These are phyloP conservation scores for Formica selysi DNA, from an alignment of 1,140 invertebrate genomes.

Conservation along the genomic window DNA sequence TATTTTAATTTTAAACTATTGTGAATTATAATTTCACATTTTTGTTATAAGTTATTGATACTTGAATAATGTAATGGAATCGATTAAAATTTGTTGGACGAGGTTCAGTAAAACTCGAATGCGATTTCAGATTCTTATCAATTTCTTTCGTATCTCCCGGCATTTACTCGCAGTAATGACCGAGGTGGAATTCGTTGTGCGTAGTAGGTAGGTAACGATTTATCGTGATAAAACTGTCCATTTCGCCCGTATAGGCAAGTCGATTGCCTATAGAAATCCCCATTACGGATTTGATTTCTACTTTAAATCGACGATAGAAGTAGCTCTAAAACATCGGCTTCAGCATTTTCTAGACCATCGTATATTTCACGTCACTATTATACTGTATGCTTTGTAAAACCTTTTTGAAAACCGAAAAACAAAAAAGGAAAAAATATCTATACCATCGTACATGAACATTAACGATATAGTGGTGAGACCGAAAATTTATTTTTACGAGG, in stretches of 20 bases:
- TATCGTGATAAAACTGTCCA: conserved; percentile 66
- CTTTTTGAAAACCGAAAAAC: no score
- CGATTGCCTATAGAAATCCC: conserved; percentile 55
- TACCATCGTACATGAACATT: conserved; percentile 23
- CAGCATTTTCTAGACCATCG: conserved; percentile 66
- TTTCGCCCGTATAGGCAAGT: conserved; percentile 29
- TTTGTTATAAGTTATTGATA: not conserved
- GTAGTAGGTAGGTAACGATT: conserved; percentile 56
- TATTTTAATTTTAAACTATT: not conserved
- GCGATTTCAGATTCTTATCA: conserved; percentile 52
- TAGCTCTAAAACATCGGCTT: conserved; percentile 72
- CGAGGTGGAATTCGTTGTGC: conserved; percentile 44
- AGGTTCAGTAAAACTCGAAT: conserved; percentile 27
- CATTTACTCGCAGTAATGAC: conserved; percentile 48
- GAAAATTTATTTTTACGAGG: conserved; percentile 42
- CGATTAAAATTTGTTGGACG: conserved; percentile 6
- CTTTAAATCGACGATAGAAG: conserved; percentile 68
- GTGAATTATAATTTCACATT: not conserved
- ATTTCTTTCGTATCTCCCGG: conserved; percentile 36
- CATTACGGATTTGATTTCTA: conserved; percentile 78
- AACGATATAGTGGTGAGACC: not conserved
- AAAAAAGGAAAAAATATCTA: no score
- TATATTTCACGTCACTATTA: not conserved
- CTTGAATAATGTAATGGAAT: not conserved
- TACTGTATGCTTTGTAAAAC: no score